A percentile compares a stretch with the other conserved stretches of the same genome.
Evolutionary conservation across 2,888 invertebrate species (phyloP).

Genomic region (Mesochorus sp.): DNA sequence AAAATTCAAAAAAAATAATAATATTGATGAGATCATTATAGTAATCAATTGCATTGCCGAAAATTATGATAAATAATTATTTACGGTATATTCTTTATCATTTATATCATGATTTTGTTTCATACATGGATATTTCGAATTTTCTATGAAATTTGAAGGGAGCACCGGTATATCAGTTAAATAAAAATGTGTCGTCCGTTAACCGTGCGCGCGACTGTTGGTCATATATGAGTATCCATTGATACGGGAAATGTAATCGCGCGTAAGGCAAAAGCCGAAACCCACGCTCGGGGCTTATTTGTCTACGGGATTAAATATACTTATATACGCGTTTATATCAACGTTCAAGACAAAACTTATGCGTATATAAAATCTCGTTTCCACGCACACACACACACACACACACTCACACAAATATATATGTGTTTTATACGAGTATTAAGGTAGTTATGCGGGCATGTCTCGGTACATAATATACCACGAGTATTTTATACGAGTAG

Average conservation of each 20-base stretch:
- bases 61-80: too few relatives aligned
- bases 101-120: too few relatives aligned
- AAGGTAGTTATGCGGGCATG: conserved; percentile 21
- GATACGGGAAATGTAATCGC: conserved; percentile 26
- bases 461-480: conserved; percentile 49
- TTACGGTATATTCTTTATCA: too few relatives aligned
- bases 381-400: too few relatives aligned
- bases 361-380: too few relatives aligned
- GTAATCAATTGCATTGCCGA: too few relatives aligned
- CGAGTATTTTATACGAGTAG: conserved; percentile 53
- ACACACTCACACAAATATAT: conserved; percentile 1
- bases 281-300: conserved; percentile 45
- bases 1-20: neutral
- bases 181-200: conserved; percentile 9
- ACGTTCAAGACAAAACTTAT: too few relatives aligned
- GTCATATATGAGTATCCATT: conserved; percentile 21
- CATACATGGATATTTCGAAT: neutral
- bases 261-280: conserved; percentile 32
- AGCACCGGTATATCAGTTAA: neutral
- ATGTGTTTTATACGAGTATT: neutral
- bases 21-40: too few relatives aligned
- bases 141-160: neutral
- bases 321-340: too few relatives aligned
- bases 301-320: conserved; percentile 2
- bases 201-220: too few relatives aligned